These are phyloP conservation scores for Rhynchopsitta pachyrhyncha DNA, from an alignment of 2,113 vertebrate species.

Conservation along the genomic window DNA sequence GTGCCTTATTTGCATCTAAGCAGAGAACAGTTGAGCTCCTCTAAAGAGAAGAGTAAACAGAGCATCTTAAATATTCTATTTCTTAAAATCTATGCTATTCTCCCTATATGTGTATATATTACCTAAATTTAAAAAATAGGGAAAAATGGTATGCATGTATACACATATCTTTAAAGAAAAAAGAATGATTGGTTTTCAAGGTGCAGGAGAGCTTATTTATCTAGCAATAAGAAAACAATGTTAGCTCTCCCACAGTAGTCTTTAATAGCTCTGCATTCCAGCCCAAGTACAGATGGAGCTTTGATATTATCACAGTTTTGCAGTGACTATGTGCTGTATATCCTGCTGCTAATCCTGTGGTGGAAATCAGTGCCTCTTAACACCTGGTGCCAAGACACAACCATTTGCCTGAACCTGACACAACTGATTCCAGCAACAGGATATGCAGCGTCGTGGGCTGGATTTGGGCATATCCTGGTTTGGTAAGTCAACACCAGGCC, in stretches of 20 bases:
- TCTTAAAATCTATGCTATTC: not conserved
- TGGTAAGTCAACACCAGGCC: not conserved
- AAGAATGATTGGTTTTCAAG: not conserved
- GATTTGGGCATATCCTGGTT: not conserved
- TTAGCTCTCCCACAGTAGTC: not conserved
- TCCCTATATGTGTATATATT: not conserved
- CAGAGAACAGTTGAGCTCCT: conserved; percentile 10
- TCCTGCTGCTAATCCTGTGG: conserved; percentile 36
- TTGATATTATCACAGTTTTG: not conserved
- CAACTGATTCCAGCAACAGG: not conserved
- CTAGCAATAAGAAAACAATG: not conserved
- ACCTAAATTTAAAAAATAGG: not conserved
- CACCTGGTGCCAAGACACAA: not conserved
- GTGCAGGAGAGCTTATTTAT: not conserved
- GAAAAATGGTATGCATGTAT: not conserved
- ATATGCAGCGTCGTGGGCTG: not conserved
- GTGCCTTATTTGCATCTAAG: not conserved
- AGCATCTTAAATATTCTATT: not conserved
- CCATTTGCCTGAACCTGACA: not conserved
- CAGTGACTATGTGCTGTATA: not conserved
- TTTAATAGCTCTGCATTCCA: not conserved
- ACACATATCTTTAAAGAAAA: not conserved
- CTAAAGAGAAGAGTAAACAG: not conserved
- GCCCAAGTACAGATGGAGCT: conserved; percentile 14
- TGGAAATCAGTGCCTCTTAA: not conserved